Evolutionary conservation across 2,888 invertebrate species (phyloP).

Genomic region (Amorpha juglandis): DNA sequence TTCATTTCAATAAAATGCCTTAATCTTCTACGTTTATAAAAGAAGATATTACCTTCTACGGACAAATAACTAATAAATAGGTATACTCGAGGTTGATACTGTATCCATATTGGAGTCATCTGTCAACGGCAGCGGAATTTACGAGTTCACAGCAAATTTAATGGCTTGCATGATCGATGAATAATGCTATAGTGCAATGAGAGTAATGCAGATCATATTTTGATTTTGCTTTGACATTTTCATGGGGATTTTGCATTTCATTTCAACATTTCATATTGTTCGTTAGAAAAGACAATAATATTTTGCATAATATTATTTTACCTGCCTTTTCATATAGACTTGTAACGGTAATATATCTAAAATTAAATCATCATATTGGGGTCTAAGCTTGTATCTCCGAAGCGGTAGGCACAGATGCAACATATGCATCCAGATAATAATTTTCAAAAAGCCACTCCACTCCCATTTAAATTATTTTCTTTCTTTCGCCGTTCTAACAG

Average conservation of each 20-base stretch:
- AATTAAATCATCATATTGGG: too few relatives aligned
- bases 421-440: too few relatives aligned
- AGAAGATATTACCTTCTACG: constrained; percentile 28
- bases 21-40: constrained; percentile 16
- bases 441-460: too few relatives aligned
- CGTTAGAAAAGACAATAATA: too few relatives aligned
- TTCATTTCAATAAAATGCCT: constrained; percentile 9
- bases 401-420: too few relatives aligned
- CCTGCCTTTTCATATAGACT: too few relatives aligned
- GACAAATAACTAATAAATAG: constrained; percentile 16
- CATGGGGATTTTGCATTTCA: background rate
- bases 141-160: constrained; percentile 21
- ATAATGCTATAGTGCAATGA: constrained; percentile 12
- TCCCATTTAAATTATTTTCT: too few relatives aligned
- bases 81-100: constrained; percentile 10
- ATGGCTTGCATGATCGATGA: constrained; percentile 17
- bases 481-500: background rate
- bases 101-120: constrained; percentile 22
- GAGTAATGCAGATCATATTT: constrained; percentile 3
- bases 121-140: constrained; percentile 24
- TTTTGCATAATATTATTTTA: too few relatives aligned
- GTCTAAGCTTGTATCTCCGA: too few relatives aligned
- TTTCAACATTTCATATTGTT: too few relatives aligned
- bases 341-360: too few relatives aligned
- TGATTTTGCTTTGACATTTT: background rate